A percentile compares a stretch with the other conserved stretches of the same genome.
Conservation (phyloP, 2,113 vertebrate genomes). For the Labeo rohita region DNA sequence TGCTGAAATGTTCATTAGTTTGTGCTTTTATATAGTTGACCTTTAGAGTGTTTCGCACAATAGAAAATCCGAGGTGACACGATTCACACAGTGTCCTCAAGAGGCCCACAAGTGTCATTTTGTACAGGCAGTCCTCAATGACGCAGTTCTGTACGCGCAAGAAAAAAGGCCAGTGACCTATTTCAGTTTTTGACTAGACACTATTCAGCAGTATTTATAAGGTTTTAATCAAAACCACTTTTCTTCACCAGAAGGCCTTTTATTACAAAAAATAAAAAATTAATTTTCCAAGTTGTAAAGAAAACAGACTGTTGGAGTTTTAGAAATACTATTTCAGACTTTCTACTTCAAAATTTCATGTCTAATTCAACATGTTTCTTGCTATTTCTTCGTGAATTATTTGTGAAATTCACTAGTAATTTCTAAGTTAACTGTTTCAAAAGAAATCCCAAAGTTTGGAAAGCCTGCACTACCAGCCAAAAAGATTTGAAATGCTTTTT, state of each 20-base stretch:
- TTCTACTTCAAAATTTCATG: background rate
- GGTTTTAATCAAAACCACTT: background rate
- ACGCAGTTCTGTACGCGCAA: background rate
- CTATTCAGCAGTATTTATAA: background rate
- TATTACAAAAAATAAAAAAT: background rate
- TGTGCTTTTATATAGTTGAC: slow-evolving; percentile 14
- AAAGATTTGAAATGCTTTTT: too few relatives aligned
- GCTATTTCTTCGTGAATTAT: too few relatives aligned
- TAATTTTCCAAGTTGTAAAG: too few relatives aligned
- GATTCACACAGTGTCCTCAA: background rate
- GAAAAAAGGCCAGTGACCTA: background rate
- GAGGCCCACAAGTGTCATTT: slow-evolving; percentile 7
- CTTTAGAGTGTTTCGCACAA: background rate
- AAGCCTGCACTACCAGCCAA: too few relatives aligned
- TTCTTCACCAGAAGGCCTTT: background rate
- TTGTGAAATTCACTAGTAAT: too few relatives aligned
- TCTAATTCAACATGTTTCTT: too few relatives aligned
- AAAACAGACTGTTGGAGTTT: too few relatives aligned
- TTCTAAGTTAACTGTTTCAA: too few relatives aligned
- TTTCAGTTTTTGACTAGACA: background rate
- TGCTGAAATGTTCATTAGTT: slow-evolving; percentile 25
- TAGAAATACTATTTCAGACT: background rate
- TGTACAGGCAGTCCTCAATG: background rate
- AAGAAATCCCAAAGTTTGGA: too few relatives aligned
- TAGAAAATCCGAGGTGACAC: background rate